Conservation (phyloP, 2,113 vertebrate genomes). For the Platichthys stellatus region DNA sequence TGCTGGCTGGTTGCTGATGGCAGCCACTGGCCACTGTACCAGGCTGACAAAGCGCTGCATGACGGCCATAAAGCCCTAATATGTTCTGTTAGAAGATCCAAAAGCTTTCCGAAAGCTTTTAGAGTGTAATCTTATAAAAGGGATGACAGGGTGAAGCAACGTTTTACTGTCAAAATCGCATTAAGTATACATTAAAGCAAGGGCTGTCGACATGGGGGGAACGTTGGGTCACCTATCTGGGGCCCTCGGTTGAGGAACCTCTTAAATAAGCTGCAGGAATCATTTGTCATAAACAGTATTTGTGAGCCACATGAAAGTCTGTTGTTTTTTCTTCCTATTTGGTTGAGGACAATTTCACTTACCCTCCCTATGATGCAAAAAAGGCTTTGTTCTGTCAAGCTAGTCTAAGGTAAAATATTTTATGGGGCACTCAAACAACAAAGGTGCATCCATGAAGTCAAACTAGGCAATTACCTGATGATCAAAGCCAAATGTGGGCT, state of each 20-base stretch:
- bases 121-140: conserved; percentile 10
- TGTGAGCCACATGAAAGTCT: not conserved
- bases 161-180: conserved; percentile 12
- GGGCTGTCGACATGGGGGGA: not conserved
- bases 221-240: not conserved
- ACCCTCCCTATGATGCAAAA: not conserved
- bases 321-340: not conserved
- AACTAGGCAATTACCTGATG: no score
- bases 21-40: conserved; percentile 50
- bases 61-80: conserved; percentile 40
- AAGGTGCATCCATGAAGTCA: no score
- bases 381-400: no score
- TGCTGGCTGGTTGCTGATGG: conserved; percentile 59
- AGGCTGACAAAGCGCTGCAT: conserved; percentile 59
- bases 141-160: not conserved
- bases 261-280: not conserved
- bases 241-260: not conserved
- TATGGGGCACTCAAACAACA: no score
- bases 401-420: no score
- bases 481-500: no score
- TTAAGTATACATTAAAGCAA: conserved; percentile 4
- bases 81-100: conserved; percentile 51
- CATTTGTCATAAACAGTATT: not conserved
- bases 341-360: not conserved
- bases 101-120: conserved; percentile 32